Evolutionary conservation across 2,113 vertebrate species (phyloP).

Genomic region (Pterocles orientalis): DNA sequence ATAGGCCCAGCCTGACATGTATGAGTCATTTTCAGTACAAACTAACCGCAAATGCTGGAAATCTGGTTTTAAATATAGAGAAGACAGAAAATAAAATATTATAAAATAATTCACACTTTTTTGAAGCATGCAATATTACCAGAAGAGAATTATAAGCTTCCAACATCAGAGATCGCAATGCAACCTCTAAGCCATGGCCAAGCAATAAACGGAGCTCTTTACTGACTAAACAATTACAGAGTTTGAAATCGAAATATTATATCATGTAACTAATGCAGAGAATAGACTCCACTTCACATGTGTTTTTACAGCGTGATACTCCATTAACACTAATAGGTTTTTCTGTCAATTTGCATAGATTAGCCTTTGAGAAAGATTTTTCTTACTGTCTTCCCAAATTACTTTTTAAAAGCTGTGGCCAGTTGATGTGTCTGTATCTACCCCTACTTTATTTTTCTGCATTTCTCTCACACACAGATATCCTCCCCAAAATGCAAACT

Average conservation of each 20-base stretch:
- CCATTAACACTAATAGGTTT: not conserved
- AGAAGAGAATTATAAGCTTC: not conserved
- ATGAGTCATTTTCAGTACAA: slow-evolving; percentile 41
- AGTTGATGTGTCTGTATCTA: not conserved
- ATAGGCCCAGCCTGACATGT: not conserved
- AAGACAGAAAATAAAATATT: not conserved
- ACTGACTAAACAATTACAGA: not conserved
- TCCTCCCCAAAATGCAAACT: not conserved
- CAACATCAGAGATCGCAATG: not conserved
- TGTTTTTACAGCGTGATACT: not conserved
- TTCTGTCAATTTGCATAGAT: not conserved
- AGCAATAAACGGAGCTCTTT: not conserved
- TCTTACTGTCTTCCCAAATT: not conserved
- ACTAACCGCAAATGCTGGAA: slow-evolving; percentile 10
- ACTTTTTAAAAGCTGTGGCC: not conserved
- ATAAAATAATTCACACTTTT: not conserved
- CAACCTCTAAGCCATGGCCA: not conserved
- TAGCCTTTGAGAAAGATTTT: not conserved
- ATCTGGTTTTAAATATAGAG: slow-evolving; percentile 1
- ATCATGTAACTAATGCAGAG: not conserved
- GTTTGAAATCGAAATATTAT: not conserved
- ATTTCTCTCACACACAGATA: not conserved
- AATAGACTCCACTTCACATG: not conserved
- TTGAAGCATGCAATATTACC: not conserved
- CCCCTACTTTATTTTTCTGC: not conserved